Evolutionary conservation across 2,888 invertebrate genomes (phyloP), one percentile per base, ranked within the genome.

Genomic region (Ophioninae sp.): DNA sequence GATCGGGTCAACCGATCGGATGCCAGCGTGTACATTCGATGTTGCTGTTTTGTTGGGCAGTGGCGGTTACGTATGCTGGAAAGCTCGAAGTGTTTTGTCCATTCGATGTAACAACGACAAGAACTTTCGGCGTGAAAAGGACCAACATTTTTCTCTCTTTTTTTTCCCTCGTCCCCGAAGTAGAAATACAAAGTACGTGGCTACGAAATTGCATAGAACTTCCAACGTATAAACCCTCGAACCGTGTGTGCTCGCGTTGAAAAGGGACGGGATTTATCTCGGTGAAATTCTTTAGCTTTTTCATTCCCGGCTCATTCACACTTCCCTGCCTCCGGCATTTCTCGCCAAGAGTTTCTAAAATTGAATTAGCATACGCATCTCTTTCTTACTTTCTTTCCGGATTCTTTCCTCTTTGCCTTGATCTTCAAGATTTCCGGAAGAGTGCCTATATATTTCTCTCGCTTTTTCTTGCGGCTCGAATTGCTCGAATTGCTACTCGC

Each of bases 151-250:
- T 75, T 10, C 67, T 68, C 76, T 61, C 51, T 10, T 59, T 68
- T 41, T 58, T 58, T 8, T 44, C 44, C 56, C 41, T 41, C 8
- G 71, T 51, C 72, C 20, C 61, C 39, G 7, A 67, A 61, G 65
- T 23, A 78, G 2, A 51, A 51, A 6, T 51, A 51, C 51, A 51
- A 44, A 44, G 44, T 44, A 73, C 23, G 67, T n/a, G 63, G 64
- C 37, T 77, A 73, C 80, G 77, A 83, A 83, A 83, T 83, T 83
- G 80, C 80, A 80, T 74, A 80, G 64, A 83, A 80, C 83, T 83
- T 83, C 80, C n/a, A 17, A 20, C 72, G 67, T 68, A 63, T 30
- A 73, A 58, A 68, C 69, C 78, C 39, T 56, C 68, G 8, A 41
- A 67, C 9, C 10, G 2, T 63, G 13, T n/a, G 23, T 23, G 30